Percentiles rank a stretch among this genome's conserved stretches.
phyloP scores from a whole-genome alignment of 2,797 vertebrate species.

The Bradypus variegatus region DNA sequence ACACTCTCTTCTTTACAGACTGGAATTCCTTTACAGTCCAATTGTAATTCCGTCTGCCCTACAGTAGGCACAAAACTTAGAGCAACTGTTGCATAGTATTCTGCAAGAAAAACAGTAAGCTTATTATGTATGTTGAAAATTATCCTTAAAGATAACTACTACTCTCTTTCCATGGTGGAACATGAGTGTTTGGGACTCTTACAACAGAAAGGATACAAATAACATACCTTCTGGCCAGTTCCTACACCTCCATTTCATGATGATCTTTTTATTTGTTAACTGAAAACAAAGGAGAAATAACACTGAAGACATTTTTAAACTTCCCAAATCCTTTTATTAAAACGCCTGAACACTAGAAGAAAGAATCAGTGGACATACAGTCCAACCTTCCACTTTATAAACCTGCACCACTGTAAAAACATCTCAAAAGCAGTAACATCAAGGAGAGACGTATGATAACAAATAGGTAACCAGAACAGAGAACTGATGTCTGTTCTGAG shows the following conservation, averaged over 20 bases:
- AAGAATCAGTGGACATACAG: not conserved
- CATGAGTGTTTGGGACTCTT: not conserved
- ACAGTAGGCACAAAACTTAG: conserved; percentile 67
- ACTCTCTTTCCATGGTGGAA: not conserved
- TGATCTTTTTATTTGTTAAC: conserved; percentile 69
- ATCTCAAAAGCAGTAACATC: not conserved
- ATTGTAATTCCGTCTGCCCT: conserved; percentile 65
- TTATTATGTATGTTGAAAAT: not conserved
- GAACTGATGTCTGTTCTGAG: too few relatives aligned
- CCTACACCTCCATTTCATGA: conserved; percentile 71
- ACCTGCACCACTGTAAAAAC: not conserved
- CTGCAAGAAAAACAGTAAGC: conserved; percentile 55
- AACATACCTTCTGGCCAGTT: conserved; percentile 73
- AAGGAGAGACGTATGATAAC: not conserved
- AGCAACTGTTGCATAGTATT: conserved; percentile 69
- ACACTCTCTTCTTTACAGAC: conserved; percentile 63
- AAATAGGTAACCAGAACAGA: not conserved
- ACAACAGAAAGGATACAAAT: not conserved
- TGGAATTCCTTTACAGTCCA: conserved; percentile 71
- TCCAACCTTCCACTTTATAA: not conserved
- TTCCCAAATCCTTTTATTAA: not conserved
- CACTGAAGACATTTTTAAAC: conserved; percentile 21
- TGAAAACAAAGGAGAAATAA: conserved; percentile 50
- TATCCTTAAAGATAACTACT: not conserved
- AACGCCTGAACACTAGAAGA: not conserved